phyloP scores from a whole-genome alignment of 2,113 vertebrate genomes.

The Camarhynchus parvulus region DNA sequence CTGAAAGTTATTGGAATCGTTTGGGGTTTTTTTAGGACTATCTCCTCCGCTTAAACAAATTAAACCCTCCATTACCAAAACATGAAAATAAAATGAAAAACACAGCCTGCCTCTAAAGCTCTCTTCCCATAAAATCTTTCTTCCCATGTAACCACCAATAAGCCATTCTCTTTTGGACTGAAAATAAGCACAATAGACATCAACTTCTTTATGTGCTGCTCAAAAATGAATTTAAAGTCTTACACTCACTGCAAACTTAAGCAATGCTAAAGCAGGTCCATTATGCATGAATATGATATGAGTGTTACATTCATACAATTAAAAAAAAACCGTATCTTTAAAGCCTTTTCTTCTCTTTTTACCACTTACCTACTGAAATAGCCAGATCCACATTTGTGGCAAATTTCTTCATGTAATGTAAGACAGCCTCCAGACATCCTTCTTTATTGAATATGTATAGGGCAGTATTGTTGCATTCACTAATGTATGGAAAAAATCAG shows the following conservation, averaged over 20 bases:
- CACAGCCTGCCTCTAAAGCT: background rate
- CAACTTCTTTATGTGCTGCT: background rate
- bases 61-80: background rate
- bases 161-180: background rate
- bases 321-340: background rate
- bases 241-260: background rate
- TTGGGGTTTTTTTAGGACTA: accelerated
- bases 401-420: constrained; percentile 88
- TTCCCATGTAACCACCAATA: background rate
- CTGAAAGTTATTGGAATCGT: background rate
- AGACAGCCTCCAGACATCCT: constrained; percentile 85
- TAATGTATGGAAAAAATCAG: constrained; percentile 49
- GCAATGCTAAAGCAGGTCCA: background rate
- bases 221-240: background rate
- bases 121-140: background rate
- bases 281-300: background rate
- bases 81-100: background rate
- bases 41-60: background rate
- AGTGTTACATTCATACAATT: background rate
- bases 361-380: constrained; percentile 86
- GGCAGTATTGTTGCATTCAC: constrained; percentile 91
- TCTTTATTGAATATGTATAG: constrained; percentile 90
- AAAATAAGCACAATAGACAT: background rate
- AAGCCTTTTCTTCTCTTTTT: background rate
- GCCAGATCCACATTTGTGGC: constrained; percentile 86